Evolutionary conservation across 1,140 invertebrate species (phyloP).

Genomic region (Drosophila orena): DNA sequence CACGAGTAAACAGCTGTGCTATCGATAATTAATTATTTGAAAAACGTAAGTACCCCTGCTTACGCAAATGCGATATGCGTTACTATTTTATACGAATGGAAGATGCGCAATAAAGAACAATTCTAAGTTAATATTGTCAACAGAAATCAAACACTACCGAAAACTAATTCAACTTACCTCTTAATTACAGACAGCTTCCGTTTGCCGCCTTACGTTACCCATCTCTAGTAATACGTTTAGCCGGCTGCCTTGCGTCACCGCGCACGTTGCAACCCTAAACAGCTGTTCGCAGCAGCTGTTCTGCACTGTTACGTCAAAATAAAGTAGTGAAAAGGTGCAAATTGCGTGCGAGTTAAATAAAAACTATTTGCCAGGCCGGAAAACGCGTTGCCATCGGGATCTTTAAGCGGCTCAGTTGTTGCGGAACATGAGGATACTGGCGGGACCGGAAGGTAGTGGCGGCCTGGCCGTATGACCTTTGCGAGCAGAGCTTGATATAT

Average conservation of each 20-base stretch:
- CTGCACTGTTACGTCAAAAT: conserved; percentile 73
- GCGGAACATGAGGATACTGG: conserved; percentile 26
- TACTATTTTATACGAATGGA: too few species aligned
- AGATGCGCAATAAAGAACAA: too few species aligned
- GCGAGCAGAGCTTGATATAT: not conserved
- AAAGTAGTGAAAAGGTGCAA: conserved; percentile 52
- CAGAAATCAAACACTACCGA: too few species aligned
- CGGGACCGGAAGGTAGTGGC: conserved; percentile 22
- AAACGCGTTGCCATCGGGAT: not conserved
- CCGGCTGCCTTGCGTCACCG: conserved; percentile 4
- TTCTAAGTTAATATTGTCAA: not conserved
- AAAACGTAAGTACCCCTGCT: too few species aligned
- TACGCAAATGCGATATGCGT: too few species aligned
- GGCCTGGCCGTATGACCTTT: conserved; percentile 8
- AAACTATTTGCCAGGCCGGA: conserved; percentile 14
- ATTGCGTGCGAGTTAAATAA: conserved; percentile 48
- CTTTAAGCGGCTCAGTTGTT: not conserved
- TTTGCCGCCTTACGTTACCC: not conserved
- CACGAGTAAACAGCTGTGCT: not conserved
- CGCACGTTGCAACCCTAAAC: conserved; percentile 33
- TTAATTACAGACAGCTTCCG: too few species aligned
- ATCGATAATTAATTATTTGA: conserved; percentile 17
- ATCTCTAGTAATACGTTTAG: not conserved
- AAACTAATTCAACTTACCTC: too few species aligned
- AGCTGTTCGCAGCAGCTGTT: conserved; percentile 61